These are phyloP conservation scores for Scartelaos histophorus DNA, from an alignment of 2,113 vertebrate species.

Conservation along the genomic window DNA sequence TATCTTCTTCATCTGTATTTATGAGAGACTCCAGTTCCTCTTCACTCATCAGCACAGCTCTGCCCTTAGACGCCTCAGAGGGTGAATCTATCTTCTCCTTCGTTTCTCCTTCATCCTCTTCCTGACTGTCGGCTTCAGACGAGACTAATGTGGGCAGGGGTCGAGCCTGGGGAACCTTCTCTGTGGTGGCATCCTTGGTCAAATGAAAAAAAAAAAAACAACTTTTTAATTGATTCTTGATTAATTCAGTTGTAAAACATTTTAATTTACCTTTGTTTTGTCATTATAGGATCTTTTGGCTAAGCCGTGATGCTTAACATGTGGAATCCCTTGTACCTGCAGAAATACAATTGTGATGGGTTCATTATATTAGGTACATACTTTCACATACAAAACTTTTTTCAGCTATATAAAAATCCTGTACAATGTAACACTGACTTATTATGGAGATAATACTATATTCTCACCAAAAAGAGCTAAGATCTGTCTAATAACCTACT, in stretches of 20 bases:
- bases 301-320: conserved; percentile 57
- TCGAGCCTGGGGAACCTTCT: conserved; percentile 51
- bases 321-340: conserved; percentile 68
- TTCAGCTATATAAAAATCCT: background rate
- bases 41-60: conserved; percentile 70
- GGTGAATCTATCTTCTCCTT: conserved; percentile 39
- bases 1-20: conserved; percentile 48
- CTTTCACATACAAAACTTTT: background rate
- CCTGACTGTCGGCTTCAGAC: conserved; percentile 61
- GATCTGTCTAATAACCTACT: too few relatives aligned
- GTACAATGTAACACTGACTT: too few relatives aligned
- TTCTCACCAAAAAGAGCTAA: too few relatives aligned
- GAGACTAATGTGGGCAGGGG: conserved; percentile 61
- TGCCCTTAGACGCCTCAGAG: conserved; percentile 25
- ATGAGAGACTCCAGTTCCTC: conserved; percentile 67
- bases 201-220: background rate
- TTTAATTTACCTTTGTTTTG: conserved; percentile 65
- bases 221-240: background rate
- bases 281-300: conserved; percentile 42
- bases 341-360: background rate
- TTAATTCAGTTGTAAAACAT: background rate
- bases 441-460: too few relatives aligned
- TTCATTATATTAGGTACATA: background rate
- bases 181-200: conserved; percentile 46
- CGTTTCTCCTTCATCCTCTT: conserved; percentile 61